Evolutionary conservation across 2,888 invertebrate genomes (phyloP), one percentile per base, ranked within the genome.

Genomic region (Pogonocherus hispidulus): DNA sequence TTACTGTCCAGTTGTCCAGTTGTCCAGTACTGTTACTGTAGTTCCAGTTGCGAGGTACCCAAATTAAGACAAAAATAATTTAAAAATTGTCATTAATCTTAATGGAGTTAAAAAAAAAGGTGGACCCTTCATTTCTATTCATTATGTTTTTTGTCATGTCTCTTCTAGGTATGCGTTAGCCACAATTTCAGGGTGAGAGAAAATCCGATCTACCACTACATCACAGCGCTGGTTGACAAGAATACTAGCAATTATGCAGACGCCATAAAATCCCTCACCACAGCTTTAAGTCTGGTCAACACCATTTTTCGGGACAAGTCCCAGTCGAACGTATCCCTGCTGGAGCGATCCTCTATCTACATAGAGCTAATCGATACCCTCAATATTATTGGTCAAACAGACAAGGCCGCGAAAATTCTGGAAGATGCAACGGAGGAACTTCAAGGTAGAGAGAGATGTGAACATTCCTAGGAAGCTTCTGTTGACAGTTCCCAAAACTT

Each of bases 111-210:
- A n/a, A n/a, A n/a, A n/a, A n/a, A n/a, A n/a, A n/a, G n/a, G n/a
- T n/a, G n/a, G n/a, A n/a, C n/a, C n/a, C n/a, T n/a, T n/a, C n/a
- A n/a, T n/a, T n/a, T n/a, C n/a, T n/a, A n/a, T n/a, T n/a, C n/a
- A n/a, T n/a, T n/a, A n/a, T n/a, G n/a, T n/a, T n/a, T n/a, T n/a
- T 5, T 9, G 0, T 55, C 55, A 14, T 49, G n/a, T n/a, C n/a
- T n/a, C n/a, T n/a, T n/a, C n/a, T n/a, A 64, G 64, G 47, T 66
- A 73, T 96, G 95, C 65, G 87, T 98, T 11, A 97, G 97, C 80
- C 94, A 94, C 81, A 95, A 98, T 84, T 98, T 99, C 82, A 93
- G 94, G 85, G 93, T 98, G 0, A 88, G 97, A 73, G 97, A 98
- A 69, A 93, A 94, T 84, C 95, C 97, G 0, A 87, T 96, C 82